Evolutionary conservation across 2,113 vertebrate genomes (phyloP), one percentile per base, ranked within the genome.

Genomic region (Anolis carolinensis): DNA sequence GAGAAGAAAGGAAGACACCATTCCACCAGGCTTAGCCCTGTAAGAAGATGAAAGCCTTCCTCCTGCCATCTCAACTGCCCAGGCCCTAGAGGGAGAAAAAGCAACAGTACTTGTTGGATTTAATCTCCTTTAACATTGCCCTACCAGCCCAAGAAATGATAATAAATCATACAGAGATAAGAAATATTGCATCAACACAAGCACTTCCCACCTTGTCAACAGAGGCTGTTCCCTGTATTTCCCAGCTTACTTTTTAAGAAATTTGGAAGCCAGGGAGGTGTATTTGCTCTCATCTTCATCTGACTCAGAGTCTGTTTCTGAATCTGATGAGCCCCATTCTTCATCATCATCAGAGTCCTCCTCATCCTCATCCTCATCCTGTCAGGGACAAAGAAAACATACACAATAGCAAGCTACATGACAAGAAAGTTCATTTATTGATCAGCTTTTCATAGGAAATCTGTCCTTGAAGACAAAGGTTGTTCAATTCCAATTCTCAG

Each of bases 231-330:
- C 16, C 79, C 96, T 14, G 3, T 44, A 44, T 16, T 13, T 13
- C 13, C 55, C 13, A 14, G 55, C 55, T 95, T 85, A 98, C 98
- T 97, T 98, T 87, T 98, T 98, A 83, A 98, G 97, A 94, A 98
- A 98, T 87, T 93, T 96, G 9, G 92, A 87, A 30, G 98, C 98
- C 85, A 98, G 89, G 0, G 97, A 97, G 0, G 95, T 92, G 14
- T 93, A 94, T 83, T 96, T 97, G 50, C 91, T 96, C 4, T 97
- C 97, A 0, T 96, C 97, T 3, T 97, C 98, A 44, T 97, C 97
- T 0, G 97, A 98, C 77, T 97, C 97, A 0, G 97, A 96, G 81
- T 96, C 96, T 14, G 97, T 97, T 84, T 96, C 97, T 0, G 96
- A 96, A 0, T 96, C 94, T 50, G 97, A 96, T 0, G 96, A 96